phyloP scores from a whole-genome alignment of 1,140 invertebrate genomes.

The Popillia japonica region DNA sequence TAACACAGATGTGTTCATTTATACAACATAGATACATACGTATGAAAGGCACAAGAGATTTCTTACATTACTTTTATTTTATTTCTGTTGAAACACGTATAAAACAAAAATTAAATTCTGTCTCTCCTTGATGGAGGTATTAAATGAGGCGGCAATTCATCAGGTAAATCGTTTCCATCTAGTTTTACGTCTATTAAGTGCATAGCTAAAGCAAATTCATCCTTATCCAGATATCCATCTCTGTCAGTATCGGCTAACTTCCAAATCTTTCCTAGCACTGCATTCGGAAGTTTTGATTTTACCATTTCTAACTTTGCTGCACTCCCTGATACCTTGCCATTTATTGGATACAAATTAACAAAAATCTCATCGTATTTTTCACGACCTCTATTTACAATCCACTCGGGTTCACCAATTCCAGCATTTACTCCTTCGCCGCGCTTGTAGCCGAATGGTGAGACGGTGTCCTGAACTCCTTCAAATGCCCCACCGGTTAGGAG shows the following conservation, averaged over 20 bases:
- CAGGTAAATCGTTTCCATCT: constrained; percentile 92
- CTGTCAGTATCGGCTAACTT: constrained; percentile 95
- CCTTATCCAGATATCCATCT: constrained; percentile 93
- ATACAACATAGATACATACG: too few relatives aligned
- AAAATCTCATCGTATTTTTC: constrained; percentile 89
- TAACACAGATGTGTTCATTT: too few relatives aligned
- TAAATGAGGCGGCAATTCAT: constrained; percentile 89
- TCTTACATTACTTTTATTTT: too few relatives aligned
- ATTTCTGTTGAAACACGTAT: neutral
- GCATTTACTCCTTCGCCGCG: constrained; percentile 96
- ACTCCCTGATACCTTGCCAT: constrained; percentile 94
- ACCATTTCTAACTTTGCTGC: constrained; percentile 91
- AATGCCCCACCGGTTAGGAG: constrained; percentile 82
- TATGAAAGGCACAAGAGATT: too few relatives aligned
- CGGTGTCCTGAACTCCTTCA: constrained; percentile 82
- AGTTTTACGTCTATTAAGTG: constrained; percentile 96
- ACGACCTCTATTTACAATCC: constrained; percentile 94
- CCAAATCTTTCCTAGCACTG: constrained; percentile 97
- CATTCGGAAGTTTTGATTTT: constrained; percentile 97
- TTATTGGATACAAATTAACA: constrained; percentile 80
- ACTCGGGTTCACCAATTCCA: constrained; percentile 92
- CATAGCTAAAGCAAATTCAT: constrained; percentile 99
- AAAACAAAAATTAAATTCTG: neutral
- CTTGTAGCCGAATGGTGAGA: constrained; percentile 95
- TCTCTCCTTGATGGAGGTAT: constrained; percentile 75